These are phyloP conservation scores for Patella vulgata DNA, from an alignment of 1,140 invertebrate genomes.

Conservation along the genomic window DNA sequence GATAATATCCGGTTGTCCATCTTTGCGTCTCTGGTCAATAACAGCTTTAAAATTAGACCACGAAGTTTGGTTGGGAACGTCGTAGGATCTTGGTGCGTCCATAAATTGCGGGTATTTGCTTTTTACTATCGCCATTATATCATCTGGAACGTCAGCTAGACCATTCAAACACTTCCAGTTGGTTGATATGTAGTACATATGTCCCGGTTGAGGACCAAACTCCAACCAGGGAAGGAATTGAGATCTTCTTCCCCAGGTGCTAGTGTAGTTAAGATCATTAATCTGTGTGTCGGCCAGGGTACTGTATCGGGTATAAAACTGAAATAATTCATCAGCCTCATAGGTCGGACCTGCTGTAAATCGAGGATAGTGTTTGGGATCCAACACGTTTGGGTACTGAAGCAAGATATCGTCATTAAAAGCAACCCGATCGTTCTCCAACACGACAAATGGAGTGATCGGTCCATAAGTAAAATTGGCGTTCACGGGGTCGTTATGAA, in stretches of 20 bases:
- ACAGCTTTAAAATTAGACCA: constrained; percentile 35
- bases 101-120: constrained; percentile 22
- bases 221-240: constrained; percentile 42
- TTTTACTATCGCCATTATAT: constrained; percentile 25
- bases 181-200: constrained; percentile 29
- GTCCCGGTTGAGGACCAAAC: constrained; percentile 26
- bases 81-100: constrained; percentile 21
- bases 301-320: constrained; percentile 23
- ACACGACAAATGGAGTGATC: not conserved
- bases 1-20: constrained; percentile 29
- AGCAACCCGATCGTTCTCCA: constrained; percentile 1
- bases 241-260: constrained; percentile 29
- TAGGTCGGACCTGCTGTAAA: constrained; percentile 37
- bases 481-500: constrained; percentile 39
- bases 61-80: constrained; percentile 36
- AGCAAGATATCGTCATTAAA: constrained; percentile 28
- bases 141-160: constrained; percentile 27
- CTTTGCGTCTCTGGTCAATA: constrained; percentile 28
- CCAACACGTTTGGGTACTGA: constrained; percentile 32
- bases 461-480: constrained; percentile 5
- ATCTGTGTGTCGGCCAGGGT: not conserved
- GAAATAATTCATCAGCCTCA: constrained; percentile 31
- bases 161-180: constrained; percentile 34
- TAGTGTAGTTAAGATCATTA: constrained; percentile 9
- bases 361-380: constrained; percentile 21